Percentiles rank a stretch among this genome's conserved stretches.
Conservation (phyloP, 2,797 vertebrate genomes). For the Myiotriccus ornatus region DNA sequence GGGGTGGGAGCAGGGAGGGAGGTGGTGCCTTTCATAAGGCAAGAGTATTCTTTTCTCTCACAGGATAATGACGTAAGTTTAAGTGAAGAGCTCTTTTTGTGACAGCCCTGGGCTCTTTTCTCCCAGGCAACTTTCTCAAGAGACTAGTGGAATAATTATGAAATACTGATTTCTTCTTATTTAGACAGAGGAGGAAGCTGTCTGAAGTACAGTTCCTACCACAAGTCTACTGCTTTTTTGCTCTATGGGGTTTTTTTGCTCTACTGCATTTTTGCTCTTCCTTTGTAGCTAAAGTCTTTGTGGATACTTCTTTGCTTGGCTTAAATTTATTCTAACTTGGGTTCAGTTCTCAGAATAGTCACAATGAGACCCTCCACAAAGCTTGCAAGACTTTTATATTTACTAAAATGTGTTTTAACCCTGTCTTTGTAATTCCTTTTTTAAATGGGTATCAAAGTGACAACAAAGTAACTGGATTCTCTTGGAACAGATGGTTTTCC, state of each 20-base stretch:
- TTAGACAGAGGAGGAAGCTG: slow-evolving; percentile 6
- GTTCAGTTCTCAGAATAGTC: not conserved
- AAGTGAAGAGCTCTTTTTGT: not conserved
- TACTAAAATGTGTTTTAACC: not conserved
- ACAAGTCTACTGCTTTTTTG: not conserved
- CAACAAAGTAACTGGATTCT: not conserved
- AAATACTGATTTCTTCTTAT: not conserved
- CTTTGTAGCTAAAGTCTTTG: not conserved
- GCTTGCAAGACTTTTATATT: not conserved
- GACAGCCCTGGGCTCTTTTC: not conserved
- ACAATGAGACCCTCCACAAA: not conserved
- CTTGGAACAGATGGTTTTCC: not conserved
- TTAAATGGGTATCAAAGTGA: not conserved
- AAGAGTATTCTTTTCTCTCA: not conserved
- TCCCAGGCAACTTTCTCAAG: not conserved
- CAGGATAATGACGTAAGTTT: not conserved
- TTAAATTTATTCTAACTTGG: not conserved
- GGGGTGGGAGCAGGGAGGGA: not conserved
- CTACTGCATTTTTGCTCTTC: not conserved
- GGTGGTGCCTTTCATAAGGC: not conserved
- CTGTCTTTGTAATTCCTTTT: not conserved
- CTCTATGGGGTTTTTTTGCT: not conserved
- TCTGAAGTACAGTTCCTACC: not conserved
- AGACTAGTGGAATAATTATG: not conserved
- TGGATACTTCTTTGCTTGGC: not conserved